These are phyloP conservation scores for Nasonia longicornis DNA, from an alignment of 1,140 invertebrate species.

Conservation along the genomic window DNA sequence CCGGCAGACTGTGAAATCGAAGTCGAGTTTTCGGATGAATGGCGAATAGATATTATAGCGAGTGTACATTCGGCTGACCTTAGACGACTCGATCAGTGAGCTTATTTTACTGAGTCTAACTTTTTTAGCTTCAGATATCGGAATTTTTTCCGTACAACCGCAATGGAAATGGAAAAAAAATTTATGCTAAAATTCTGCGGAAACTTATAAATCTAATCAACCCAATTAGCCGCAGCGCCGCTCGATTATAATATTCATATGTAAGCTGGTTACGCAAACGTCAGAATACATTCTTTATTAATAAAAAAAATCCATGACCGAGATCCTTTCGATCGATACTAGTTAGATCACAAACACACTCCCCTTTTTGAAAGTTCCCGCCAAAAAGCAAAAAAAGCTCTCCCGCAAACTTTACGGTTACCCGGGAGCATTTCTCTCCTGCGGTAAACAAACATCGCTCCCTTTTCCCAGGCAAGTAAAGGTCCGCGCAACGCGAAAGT, in stretches of 20 bases:
- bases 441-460: neutral
- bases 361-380: too few relatives aligned
- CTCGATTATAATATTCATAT: too few relatives aligned
- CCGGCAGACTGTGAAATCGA: constrained; percentile 19
- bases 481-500: neutral
- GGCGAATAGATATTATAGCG: neutral
- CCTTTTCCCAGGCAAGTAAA: neutral
- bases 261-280: neutral
- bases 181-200: neutral
- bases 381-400: neutral
- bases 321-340: neutral
- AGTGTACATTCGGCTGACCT: too few relatives aligned
- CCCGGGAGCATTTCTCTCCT: neutral
- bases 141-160: too few relatives aligned
- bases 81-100: neutral
- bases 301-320: neutral
- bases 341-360: too few relatives aligned
- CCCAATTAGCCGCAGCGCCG: neutral
- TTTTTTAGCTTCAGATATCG: neutral
- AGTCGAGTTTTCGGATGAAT: constrained; percentile 3
- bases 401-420: neutral
- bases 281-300: neutral
- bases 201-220: neutral
- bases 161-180: neutral
- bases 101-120: neutral